phyloP scores from a whole-genome alignment of 2,797 vertebrate genomes.

The Carduelis carduelis region DNA sequence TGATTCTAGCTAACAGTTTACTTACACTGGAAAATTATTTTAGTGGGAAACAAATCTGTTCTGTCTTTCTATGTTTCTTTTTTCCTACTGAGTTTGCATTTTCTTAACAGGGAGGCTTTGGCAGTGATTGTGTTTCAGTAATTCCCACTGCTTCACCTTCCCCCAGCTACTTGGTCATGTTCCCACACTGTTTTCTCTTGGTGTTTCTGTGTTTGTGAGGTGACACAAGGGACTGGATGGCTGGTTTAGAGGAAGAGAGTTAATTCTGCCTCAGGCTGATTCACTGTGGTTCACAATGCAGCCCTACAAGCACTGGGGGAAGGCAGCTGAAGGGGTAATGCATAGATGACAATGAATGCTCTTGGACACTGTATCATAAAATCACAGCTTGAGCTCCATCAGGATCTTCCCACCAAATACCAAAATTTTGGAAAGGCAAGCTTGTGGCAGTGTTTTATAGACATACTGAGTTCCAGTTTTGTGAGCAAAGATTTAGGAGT shows the following conservation, averaged over 20 bases:
- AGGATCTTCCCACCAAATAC: not conserved
- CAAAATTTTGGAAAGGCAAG: not conserved
- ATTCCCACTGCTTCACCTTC: not conserved
- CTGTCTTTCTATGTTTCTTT: not conserved
- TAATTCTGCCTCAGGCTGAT: not conserved
- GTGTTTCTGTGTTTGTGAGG: not conserved
- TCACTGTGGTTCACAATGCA: not conserved
- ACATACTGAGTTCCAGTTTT: not conserved
- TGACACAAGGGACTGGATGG: not conserved
- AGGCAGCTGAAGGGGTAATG: not conserved
- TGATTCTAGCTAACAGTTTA: not conserved
- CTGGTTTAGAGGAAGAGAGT: not conserved
- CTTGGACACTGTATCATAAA: not conserved
- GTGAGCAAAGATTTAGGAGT: not conserved
- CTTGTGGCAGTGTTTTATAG: not conserved
- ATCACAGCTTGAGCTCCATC: not conserved
- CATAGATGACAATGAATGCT: not conserved
- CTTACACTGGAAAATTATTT: not conserved
- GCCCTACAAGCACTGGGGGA: not conserved
- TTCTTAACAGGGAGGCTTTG: not conserved
- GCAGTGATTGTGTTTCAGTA: not conserved
- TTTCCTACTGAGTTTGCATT: not conserved
- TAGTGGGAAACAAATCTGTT: not conserved
- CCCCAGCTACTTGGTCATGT: not conserved
- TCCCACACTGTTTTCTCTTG: not conserved